Evolutionary conservation across 2,113 vertebrate species (phyloP), one percentile per base, ranked within the genome.

Genomic region (Scopus umbretta): DNA sequence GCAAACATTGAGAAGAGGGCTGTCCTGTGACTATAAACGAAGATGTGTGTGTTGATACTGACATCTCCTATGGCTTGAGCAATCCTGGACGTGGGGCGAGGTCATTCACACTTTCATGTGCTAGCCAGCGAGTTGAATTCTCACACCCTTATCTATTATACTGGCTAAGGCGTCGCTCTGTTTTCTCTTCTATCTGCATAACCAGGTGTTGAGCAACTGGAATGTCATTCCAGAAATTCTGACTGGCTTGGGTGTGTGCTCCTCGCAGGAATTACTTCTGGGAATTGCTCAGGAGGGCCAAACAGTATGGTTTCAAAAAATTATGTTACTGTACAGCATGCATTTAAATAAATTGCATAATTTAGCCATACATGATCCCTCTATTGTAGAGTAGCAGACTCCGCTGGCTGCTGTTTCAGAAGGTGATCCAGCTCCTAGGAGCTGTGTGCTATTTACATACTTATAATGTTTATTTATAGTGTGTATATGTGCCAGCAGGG

Each of bases 71-170:
- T 91, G 90, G 68, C 61, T 97, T 97, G 92, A 95, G 96, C 91
- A 97, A 97, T 95, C 90, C 67, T 86, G 93, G 93, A 55, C 40
- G 0, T 71, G 70, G 92, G 96, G 92, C 59, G 84, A 96, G 95
- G 96, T 97, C 96, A 95, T 79, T 88, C 78, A 49, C 78, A n/a
- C 94, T 96, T 97, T 96, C 86, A 96, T 92, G 92, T 95, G 92
- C 86, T 91, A 84, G 94, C 96, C 94, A 97, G 91, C 13, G 18
- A 68, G 80, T 2, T 76, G 89, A 63, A 90, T 97, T 97, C 95
- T 97, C 97, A 97, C 97, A 95, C 94, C 89, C 95, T 96, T 97
- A 95, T 97, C 96, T 95, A 22, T 91, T 89, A 68, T 58, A 68
- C 73, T 23, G 78, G 96, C 91, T 94, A 82, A 96, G 97, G 97